Evolutionary conservation across 2,113 vertebrate species (phyloP), one percentile per base, ranked within the genome.

Genomic region (Paraplagusia blochii): DNA sequence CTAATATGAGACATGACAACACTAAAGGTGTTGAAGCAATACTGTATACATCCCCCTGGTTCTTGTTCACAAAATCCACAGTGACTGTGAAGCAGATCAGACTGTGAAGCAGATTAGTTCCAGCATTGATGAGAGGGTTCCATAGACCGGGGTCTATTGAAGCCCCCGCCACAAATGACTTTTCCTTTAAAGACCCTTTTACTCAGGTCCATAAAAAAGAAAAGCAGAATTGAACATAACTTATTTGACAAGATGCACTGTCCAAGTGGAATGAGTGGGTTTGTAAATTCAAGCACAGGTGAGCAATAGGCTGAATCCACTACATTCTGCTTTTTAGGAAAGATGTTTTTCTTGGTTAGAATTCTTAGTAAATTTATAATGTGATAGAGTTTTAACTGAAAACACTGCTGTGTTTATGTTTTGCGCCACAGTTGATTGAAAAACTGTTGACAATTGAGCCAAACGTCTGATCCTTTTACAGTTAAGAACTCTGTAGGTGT

Each of bases 11-110:
- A 70, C 79, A 74, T 45, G 19, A 56, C 66, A 62, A 82, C 79
- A 77, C 80, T 75, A 66, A 80, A 76, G 69, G 65, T 72, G 65
- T 69, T 70, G 74, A 87, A 89, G 85, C 87, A 89, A 89, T 88
- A 88, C 69, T 76, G 60, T 79, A 59, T 69, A 60, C 58, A 52
- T n/a, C 58, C 67, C 54, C 54, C 66, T 55, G 22, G 43, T 56
- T 56, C 62, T 40, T 58, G 81, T 61, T 64, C 45, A 69, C 62
- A 70, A 52, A 62, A 62, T 57, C 51, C 15, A 48, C 63, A 55
- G 66, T 35, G 63, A 72, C 75, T 63, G 39, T 53, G 45, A 55
- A 72, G 66, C 66, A 77, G 72, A 80, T 65, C 39, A 65, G 74
- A 67, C 29, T 42, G 19, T 59, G 40, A 16, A 75, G 65, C 13